These are phyloP conservation scores for Antitype chi DNA, from an alignment of 2,888 invertebrate genomes.

Conservation along the genomic window DNA sequence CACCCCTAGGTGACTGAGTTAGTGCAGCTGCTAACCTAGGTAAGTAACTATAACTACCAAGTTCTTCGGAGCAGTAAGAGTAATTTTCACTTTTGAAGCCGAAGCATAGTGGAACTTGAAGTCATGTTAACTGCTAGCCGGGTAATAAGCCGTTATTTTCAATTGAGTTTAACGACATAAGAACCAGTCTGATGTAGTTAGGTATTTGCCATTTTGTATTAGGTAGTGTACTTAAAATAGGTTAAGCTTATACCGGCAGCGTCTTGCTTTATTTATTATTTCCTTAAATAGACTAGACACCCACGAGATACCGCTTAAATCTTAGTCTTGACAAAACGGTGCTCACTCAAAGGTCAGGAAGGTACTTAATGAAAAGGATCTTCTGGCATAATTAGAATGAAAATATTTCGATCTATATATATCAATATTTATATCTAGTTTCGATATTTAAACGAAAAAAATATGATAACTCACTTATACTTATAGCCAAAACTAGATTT, in stretches of 20 bases:
- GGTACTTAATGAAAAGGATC: not conserved
- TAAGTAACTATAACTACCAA: not conserved
- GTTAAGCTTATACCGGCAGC: not conserved
- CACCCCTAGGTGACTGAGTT: not conserved
- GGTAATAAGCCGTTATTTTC: slow-evolving; percentile 26
- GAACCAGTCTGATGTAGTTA: not conserved
- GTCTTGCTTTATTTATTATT: not conserved
- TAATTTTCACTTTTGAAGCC: slow-evolving; percentile 17
- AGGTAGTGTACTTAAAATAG: not conserved
- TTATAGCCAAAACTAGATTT: not conserved
- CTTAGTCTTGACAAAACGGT: not conserved
- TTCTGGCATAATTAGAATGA: not conserved
- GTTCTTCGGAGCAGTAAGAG: not conserved
- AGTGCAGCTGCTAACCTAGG: not conserved
- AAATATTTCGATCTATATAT: not conserved
- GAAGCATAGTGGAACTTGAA: slow-evolving; percentile 8
- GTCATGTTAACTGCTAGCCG: slow-evolving; percentile 1
- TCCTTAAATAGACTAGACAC: not conserved
- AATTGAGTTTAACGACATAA: slow-evolving; percentile 29
- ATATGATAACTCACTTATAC: too few relatives aligned
- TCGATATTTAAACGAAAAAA: too few relatives aligned
- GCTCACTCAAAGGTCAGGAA: slow-evolving; percentile 14
- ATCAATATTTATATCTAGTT: too few relatives aligned
- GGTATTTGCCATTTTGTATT: not conserved
- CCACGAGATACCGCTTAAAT: not conserved